A percentile compares a stretch with the other conserved stretches of the same genome.
These are phyloP conservation scores for Epistrophe grossulariae DNA, from an alignment of 2,888 invertebrate genomes.

Conservation along the genomic window DNA sequence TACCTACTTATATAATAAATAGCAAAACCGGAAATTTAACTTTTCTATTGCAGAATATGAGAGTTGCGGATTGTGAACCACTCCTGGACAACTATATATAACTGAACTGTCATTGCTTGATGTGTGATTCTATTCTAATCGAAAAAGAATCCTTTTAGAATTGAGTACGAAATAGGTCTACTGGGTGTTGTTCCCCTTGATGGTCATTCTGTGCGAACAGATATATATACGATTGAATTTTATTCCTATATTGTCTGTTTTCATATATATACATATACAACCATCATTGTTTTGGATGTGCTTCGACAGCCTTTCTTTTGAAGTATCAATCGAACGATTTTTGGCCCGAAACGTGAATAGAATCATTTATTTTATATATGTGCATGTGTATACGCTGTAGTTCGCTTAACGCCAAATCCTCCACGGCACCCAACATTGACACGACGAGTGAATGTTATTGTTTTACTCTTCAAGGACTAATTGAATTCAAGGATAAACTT, in stretches of 20 bases:
- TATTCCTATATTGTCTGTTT: neutral
- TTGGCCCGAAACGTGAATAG: constrained; percentile 34
- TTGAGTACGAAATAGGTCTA: constrained; percentile 15
- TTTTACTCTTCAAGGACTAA: constrained; percentile 24
- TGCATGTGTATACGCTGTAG: neutral
- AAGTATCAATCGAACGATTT: constrained; percentile 29
- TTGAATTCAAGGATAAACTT: constrained; percentile 28
- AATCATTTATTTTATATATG: constrained; percentile 41
- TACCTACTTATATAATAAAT: no score
- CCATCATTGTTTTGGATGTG: neutral
- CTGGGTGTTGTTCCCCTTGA: constrained; percentile 17
- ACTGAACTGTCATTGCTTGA: constrained; percentile 8
- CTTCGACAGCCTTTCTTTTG: constrained; percentile 12
- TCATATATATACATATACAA: neutral
- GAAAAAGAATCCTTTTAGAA: constrained; percentile 12
- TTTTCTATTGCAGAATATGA: neutral
- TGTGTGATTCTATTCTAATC: constrained; percentile 19
- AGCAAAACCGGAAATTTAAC: neutral
- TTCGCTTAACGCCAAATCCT: neutral
- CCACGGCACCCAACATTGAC: neutral
- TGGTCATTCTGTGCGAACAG: neutral
- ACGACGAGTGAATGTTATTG: constrained; percentile 6
- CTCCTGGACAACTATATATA: neutral
- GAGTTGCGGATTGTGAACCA: neutral
- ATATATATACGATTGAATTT: constrained; percentile 6